phyloP scores from a whole-genome alignment of 92 coral and sea anemone species.

The Metridium senile region DNA sequence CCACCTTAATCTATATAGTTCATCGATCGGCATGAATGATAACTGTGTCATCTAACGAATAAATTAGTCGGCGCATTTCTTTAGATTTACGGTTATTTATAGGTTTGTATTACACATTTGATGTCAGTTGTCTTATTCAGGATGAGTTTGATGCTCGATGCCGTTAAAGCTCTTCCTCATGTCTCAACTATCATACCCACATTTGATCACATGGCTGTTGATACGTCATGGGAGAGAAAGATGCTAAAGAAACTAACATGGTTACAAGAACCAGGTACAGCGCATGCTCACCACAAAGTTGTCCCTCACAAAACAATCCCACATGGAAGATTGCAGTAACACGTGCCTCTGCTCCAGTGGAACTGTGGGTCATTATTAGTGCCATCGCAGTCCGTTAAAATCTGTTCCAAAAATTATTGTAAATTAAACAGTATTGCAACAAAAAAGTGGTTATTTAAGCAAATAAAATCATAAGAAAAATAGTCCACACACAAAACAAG shows the following conservation, averaged over 20 bases:
- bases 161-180: constrained; percentile 62
- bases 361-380: background rate
- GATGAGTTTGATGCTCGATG: constrained; percentile 71
- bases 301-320: background rate
- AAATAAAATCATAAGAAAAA: background rate
- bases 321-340: background rate
- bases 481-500: background rate
- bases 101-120: too few species aligned
- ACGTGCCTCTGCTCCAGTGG: too few species aligned
- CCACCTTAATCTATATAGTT: too few species aligned
- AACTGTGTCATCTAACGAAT: too few species aligned
- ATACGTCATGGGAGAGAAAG: constrained; percentile 90
- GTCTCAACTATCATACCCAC: constrained; percentile 78
- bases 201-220: constrained; percentile 91
- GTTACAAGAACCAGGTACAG: constrained; percentile 78
- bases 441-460: too few species aligned
- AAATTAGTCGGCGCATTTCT: too few species aligned
- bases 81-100: too few species aligned
- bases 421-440: too few species aligned
- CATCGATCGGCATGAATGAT: too few species aligned
- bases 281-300: background rate
- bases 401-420: too few species aligned
- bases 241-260: constrained; percentile 81
- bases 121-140: constrained; percentile 15
- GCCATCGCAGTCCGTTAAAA: too few species aligned